Conservation (phyloP, 2,113 vertebrate species). For the Balaenoptera acutorostrata region DNA sequence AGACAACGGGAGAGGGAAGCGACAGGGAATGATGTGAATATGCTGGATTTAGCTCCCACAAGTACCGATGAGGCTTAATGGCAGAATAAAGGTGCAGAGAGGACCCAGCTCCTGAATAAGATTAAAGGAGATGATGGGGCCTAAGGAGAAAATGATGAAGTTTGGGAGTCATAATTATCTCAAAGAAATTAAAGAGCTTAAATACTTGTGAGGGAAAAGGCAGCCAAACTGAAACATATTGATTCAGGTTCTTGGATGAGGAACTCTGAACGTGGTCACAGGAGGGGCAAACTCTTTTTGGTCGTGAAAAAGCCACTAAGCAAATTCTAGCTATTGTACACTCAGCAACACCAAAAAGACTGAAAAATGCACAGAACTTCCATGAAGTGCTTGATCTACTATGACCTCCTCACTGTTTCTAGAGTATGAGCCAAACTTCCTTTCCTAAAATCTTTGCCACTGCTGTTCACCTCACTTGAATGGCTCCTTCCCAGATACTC, state of each 20-base stretch:
- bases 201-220: neutral
- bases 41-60: neutral
- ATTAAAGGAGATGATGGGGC: neutral
- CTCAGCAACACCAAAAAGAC: neutral
- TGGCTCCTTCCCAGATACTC: neutral
- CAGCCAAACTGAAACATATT: neutral
- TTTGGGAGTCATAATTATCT: neutral
- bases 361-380: neutral
- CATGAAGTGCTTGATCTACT: neutral
- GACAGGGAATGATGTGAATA: neutral
- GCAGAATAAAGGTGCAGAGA: neutral
- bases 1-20: neutral
- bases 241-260: neutral
- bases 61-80: neutral
- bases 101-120: neutral
- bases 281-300: neutral
- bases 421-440: neutral
- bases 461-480: neutral
- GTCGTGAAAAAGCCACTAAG: neutral
- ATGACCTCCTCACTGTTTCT: neutral
- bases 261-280: neutral
- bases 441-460: neutral
- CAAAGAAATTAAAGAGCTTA: conserved; percentile 5
- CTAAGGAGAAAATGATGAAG: neutral
- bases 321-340: neutral